Evolutionary conservation across 92 coral and sea anemone genomes (phyloP), one percentile per base, ranked within the genome.

Genomic region (Galaxea fascicularis): DNA sequence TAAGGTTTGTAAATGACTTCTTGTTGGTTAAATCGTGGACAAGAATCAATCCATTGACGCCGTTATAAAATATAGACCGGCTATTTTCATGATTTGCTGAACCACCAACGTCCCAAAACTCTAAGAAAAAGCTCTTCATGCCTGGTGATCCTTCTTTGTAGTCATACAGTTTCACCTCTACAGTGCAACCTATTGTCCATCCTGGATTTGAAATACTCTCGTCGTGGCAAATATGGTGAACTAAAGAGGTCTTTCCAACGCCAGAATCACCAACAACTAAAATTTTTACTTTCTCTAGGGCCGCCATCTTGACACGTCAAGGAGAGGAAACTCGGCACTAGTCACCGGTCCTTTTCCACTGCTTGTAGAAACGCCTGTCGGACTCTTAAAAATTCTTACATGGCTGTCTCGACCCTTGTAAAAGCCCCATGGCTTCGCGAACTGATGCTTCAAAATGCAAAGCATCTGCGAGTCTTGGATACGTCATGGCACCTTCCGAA

Each of bases 141-240:
- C 93, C 97, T 8, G 98, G 93, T 63, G 89, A 81, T 35, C 95
- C 96, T 69, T 95, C 97, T 41, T 77, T 94, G 81, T 94, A 97
- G 68, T 97, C 97, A 80, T 94, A 92, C 25, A 95, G 80, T 89
- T 97, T 97, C 26, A 93, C 95, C 85, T 97, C 99, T 27, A 91
- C 97, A 47, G 98, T 95, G 69, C 99, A 97, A 31, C 99, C 99
- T 62, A 97, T 97, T 13, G 98, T 97, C 99, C 99, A 97, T 29
- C 98, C 99, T 13, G 99, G 98, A 51, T 89, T 97, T 4, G 97
- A 85, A 75, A 95, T 76, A 62, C 93, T 91, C 83, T 96, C 99
- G 65, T 97, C 88, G 88, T 97, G 95, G 70, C 98, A 97, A 47
- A 97, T 91, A 63, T 95, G 85, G 73, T 97, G 97, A 25, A 95